phyloP scores from a whole-genome alignment of 1,140 invertebrate species.

The Acyrthosiphon pisum region DNA sequence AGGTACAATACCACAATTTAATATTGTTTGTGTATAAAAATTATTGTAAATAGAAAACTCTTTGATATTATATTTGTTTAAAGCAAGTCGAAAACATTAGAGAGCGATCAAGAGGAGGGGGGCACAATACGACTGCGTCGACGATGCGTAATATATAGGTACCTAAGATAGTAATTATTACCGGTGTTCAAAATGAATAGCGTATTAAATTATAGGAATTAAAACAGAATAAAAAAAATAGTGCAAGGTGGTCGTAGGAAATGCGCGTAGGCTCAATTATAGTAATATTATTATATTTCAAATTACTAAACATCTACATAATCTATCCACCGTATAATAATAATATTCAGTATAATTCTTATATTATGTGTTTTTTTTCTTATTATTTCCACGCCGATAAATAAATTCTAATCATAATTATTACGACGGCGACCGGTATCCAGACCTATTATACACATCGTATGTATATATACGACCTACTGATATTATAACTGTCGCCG shows the following conservation, averaged over 20 bases:
- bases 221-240: constrained; percentile 7
- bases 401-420: background rate
- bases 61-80: background rate
- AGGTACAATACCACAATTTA: background rate
- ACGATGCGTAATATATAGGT: background rate
- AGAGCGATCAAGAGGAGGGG: background rate
- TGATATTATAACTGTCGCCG: background rate
- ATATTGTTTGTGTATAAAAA: background rate
- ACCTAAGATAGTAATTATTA: background rate
- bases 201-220: constrained; percentile 14
- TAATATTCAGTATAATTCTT: background rate
- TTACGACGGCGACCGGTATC: background rate
- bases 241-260: constrained; percentile 23
- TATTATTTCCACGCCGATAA: background rate
- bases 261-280: background rate
- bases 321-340: background rate
- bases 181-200: background rate
- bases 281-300: background rate
- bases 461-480: background rate
- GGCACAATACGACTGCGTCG: background rate
- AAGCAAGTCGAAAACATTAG: background rate
- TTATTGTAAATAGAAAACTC: background rate
- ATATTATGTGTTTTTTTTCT: background rate
- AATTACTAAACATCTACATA: constrained; percentile 10
- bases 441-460: background rate